Conservation (phyloP, 2,888 invertebrate genomes). For the Nomada fabriciana region DNA sequence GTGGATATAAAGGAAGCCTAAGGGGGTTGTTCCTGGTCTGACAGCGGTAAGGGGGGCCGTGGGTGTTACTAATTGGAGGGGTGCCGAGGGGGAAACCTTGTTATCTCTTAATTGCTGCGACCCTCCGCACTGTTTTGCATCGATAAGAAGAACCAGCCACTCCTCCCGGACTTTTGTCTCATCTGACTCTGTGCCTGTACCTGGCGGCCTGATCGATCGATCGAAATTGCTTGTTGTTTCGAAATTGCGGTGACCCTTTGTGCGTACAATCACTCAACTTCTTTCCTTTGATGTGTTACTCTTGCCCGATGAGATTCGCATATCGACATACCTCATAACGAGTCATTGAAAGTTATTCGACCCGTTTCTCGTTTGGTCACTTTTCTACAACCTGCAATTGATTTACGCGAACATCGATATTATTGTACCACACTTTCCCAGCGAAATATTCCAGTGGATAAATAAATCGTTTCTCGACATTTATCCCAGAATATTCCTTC, state of each 20-base stretch:
- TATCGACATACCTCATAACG: not conserved
- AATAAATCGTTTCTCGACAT: no score
- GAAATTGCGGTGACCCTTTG: constrained; percentile 42
- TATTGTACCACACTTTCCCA: not conserved
- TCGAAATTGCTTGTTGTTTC: constrained; percentile 42
- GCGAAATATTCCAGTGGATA: not conserved
- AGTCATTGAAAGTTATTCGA: constrained; percentile 25
- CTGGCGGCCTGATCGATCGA: constrained; percentile 35
- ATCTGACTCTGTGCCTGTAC: constrained; percentile 33
- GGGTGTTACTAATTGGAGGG: constrained; percentile 84
- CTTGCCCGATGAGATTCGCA: constrained; percentile 11
- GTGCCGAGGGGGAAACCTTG: constrained; percentile 83
- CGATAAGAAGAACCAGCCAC: constrained; percentile 79
- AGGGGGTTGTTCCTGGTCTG: constrained; percentile 73
- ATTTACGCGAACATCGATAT: not conserved
- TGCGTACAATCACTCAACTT: not conserved
- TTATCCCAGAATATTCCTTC: no score
- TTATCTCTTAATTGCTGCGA: constrained; percentile 85
- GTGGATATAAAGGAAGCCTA: constrained; percentile 60
- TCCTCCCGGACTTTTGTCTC: constrained; percentile 58
- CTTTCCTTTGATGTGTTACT: constrained; percentile 19
- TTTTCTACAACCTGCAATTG: not conserved
- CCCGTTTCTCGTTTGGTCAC: constrained; percentile 27
- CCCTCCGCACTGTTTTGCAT: constrained; percentile 83
- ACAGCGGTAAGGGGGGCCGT: constrained; percentile 63